Base-by-base conservation (phyloP, 2,113 vertebrate genomes). In the Copsychus sechellarum region DNA sequence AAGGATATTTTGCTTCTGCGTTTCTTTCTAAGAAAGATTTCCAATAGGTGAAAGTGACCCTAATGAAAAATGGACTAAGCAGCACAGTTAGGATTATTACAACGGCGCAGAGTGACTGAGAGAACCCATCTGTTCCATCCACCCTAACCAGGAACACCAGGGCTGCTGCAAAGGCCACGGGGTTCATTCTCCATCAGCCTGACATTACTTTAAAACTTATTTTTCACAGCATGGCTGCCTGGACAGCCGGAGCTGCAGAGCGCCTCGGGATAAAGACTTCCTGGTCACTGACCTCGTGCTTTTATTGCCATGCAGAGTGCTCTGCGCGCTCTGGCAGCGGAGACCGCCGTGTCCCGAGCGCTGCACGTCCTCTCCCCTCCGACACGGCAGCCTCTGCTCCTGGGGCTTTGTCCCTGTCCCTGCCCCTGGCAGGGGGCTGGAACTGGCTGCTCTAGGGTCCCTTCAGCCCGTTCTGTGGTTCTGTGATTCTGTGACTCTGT, bases 101-200 rank as follows among this genome's bases (percentile, higher is more conserved):
- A 87, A 86, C 0, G 14, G 56, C 2, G 1, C 40, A 12, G 72
- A 86, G 85, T 5, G 66, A 91, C 76, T 96, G 96, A 96, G 92
- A 47, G 88, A 97, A 92, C 85, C 93, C 93, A 97, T 93, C 89
- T 95, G 93, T 74, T 96, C 67, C 6, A 56, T 8, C 33, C 29
- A 9, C 36, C 92, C 82, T 31, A 47, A 70, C 62, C 33, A 7
- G 7, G 76, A 85, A 77, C 82, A 74, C 84, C 83, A 47, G 88
- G 92, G 67, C 88, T 93, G 92, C 92, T 69, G 86, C 90, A 50
- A 14, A 76, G 93, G 89, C 86, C 86, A 57, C 36, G 6, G 84
- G 65, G 92, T 84, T 94, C 82, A 67, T 11, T 83, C 86, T 66
- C 94, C 92, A 64, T 94, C 88, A 90, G 29, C 33, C 93, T 94